Conservation (phyloP, 2,888 invertebrate genomes). For the Cheilosia impressa region DNA sequence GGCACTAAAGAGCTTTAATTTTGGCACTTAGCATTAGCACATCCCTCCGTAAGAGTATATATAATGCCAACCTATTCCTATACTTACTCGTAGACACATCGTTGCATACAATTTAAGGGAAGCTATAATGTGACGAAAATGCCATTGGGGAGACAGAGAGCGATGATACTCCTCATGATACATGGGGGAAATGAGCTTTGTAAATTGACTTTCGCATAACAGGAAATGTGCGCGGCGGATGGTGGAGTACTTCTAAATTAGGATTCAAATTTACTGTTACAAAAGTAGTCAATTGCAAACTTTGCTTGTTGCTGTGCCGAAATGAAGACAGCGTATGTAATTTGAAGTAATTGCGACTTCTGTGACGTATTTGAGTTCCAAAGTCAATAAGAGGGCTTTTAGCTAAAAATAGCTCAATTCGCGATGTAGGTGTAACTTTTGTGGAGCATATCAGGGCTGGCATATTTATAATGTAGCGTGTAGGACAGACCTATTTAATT, state of each 20-base stretch:
- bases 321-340: not conserved
- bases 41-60: not conserved
- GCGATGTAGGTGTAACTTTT: not conserved
- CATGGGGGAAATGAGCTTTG: conserved; percentile 16
- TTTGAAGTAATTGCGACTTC: conserved; percentile 29
- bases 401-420: not conserved
- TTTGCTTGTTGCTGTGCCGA: not conserved
- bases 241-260: conserved; percentile 12
- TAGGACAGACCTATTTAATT: too few relatives aligned
- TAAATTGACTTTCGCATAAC: conserved; percentile 37
- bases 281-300: conserved; percentile 11
- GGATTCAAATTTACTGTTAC: conserved; percentile 14
- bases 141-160: not conserved
- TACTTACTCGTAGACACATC: not conserved
- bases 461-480: too few relatives aligned
- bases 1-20: conserved; percentile 61
- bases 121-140: conserved; percentile 37
- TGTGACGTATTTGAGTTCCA: conserved; percentile 20
- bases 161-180: conserved; percentile 18
- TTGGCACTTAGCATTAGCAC: conserved; percentile 53
- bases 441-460: too few relatives aligned
- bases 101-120: conserved; percentile 10
- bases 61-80: not conserved
- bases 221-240: not conserved
- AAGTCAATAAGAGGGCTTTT: conserved; percentile 2